phyloP scores from a whole-genome alignment of 1,140 invertebrate genomes.

The Nymphalis io region DNA sequence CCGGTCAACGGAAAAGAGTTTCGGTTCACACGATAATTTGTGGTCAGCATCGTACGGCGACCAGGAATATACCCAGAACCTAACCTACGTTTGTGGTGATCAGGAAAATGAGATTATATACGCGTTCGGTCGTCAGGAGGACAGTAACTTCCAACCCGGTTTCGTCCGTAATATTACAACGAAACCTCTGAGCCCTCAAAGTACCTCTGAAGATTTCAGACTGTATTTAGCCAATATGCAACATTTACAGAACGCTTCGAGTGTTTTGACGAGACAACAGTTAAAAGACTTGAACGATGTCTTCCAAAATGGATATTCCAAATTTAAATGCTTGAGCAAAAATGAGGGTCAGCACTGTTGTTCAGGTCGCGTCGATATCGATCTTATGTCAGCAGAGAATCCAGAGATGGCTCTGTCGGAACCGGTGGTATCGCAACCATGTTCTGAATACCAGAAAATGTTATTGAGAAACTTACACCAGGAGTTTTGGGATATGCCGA shows the following conservation, averaged over 20 bases:
- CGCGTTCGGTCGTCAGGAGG: constrained; percentile 72
- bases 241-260: constrained; percentile 84
- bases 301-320: constrained; percentile 80
- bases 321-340: constrained; percentile 62
- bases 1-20: constrained; percentile 60
- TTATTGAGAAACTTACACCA: constrained; percentile 90
- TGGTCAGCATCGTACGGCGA: constrained; percentile 70
- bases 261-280: constrained; percentile 80
- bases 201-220: constrained; percentile 85
- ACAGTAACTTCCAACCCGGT: constrained; percentile 59
- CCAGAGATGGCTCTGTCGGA: constrained; percentile 75
- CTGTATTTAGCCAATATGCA: constrained; percentile 86
- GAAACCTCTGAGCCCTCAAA: constrained; percentile 82
- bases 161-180: constrained; percentile 83
- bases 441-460: constrained; percentile 82
- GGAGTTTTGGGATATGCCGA: constrained; percentile 96
- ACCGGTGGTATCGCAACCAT: constrained; percentile 56
- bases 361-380: constrained; percentile 51
- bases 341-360: constrained; percentile 64
- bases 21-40: constrained; percentile 77
- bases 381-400: constrained; percentile 62
- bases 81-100: constrained; percentile 75
- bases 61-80: constrained; percentile 66
- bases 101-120: constrained; percentile 79
- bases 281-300: constrained; percentile 81